Conservation (phyloP, 2,797 vertebrate genomes). For the Macrochelys suwanniensis region DNA sequence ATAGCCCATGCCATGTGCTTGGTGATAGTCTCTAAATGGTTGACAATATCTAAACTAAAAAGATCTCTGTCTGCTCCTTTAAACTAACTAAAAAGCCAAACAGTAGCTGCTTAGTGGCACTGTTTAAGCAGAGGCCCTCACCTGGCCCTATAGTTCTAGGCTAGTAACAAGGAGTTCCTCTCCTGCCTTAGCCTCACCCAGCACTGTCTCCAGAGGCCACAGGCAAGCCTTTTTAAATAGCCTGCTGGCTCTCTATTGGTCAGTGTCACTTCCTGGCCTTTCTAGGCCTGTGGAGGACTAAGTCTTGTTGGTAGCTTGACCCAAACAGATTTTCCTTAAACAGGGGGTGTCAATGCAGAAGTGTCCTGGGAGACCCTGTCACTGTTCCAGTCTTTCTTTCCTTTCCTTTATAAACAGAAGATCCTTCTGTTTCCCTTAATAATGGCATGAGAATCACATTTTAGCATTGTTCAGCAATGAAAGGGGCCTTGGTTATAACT, state of each 20-base stretch:
- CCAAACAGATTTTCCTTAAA: neutral
- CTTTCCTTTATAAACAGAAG: neutral
- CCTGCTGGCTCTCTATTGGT: neutral
- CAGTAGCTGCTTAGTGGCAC: neutral
- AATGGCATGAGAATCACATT: neutral
- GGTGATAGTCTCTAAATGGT: neutral
- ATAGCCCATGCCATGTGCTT: neutral
- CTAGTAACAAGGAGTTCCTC: neutral
- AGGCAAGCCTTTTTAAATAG: neutral
- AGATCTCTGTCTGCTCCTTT: too few relatives aligned
- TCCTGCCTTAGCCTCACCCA: neutral
- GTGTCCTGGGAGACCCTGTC: neutral
- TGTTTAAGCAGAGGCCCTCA: neutral
- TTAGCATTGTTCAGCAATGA: neutral
- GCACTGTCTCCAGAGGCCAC: neutral
- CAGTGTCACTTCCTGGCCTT: neutral
- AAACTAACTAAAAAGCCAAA: neutral
- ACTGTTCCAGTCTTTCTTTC: neutral
- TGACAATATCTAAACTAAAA: too few relatives aligned
- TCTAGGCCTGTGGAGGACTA: neutral
- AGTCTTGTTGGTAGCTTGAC: neutral
- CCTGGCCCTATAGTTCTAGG: neutral
- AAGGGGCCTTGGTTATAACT: neutral
- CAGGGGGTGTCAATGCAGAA: neutral
- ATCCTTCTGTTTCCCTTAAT: neutral